Conservation (phyloP, 2,888 invertebrate species). For the Hoplodrina blanda region DNA sequence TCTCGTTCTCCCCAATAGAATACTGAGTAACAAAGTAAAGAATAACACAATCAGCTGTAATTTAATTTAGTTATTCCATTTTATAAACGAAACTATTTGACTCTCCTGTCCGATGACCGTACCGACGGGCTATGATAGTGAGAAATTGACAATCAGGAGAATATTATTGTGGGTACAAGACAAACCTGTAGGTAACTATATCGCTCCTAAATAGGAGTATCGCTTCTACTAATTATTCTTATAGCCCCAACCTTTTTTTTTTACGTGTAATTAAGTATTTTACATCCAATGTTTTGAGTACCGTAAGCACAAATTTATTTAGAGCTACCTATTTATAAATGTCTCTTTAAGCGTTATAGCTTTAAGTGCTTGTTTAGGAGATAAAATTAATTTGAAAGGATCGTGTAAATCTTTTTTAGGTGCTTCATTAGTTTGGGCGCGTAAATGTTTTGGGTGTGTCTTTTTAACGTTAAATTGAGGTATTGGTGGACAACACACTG, state of each 20-base stretch:
- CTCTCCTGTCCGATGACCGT: too few relatives aligned
- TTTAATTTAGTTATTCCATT: too few relatives aligned
- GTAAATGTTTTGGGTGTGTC: constrained; percentile 12
- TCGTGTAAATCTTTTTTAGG: constrained; percentile 10
- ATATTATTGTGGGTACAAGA: too few relatives aligned
- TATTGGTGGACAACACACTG: too few relatives aligned
- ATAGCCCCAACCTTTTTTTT: constrained; percentile 59
- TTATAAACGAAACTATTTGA: too few relatives aligned
- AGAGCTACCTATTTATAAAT: constrained; percentile 53
- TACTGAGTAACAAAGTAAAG: too few relatives aligned
- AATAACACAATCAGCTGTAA: too few relatives aligned
- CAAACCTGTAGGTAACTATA: neutral
- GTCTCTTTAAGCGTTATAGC: constrained; percentile 53
- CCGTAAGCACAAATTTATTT: constrained; percentile 51
- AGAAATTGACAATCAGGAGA: too few relatives aligned
- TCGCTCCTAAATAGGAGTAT: constrained; percentile 22
- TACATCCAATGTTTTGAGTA: constrained; percentile 58
- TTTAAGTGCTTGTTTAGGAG: constrained; percentile 48
- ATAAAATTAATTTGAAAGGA: constrained; percentile 36
- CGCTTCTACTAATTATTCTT: constrained; percentile 44
- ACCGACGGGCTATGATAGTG: too few relatives aligned
- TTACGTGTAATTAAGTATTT: constrained; percentile 69
- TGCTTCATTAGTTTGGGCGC: constrained; percentile 5
- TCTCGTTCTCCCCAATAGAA: too few relatives aligned
- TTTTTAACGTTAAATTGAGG: neutral